A percentile compares a stretch with the other conserved stretches of the same genome.
Evolutionary conservation across 2,888 invertebrate species (phyloP).

Genomic region (Elegia similella): DNA sequence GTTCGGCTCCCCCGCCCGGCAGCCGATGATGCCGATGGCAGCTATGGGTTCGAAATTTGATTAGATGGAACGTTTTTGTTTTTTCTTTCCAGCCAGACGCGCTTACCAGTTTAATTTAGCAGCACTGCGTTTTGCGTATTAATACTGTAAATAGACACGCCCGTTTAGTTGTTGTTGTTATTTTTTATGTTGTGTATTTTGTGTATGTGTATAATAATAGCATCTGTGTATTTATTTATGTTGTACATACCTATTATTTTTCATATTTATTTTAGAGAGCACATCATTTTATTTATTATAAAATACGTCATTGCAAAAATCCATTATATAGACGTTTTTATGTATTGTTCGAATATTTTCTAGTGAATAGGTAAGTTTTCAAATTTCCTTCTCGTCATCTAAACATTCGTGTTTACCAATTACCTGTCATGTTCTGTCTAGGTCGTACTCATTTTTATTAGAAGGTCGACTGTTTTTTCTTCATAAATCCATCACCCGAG

Average conservation of each 20-base stretch:
- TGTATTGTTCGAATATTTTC: background rate
- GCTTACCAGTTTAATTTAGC: slow-evolving; percentile 27
- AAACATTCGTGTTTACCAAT: background rate
- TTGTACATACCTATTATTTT: slow-evolving; percentile 11
- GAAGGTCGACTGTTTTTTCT: background rate
- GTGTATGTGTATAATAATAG: slow-evolving; percentile 25
- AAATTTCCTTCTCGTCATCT: background rate
- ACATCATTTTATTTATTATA: background rate
- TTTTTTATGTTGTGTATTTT: slow-evolving; percentile 24
- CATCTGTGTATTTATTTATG: slow-evolving; percentile 25
- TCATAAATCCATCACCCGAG: too few species aligned
- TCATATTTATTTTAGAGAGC: background rate
- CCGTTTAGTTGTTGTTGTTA: slow-evolving; percentile 12
- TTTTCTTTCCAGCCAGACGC: slow-evolving; percentile 24
- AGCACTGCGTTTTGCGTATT: slow-evolving; percentile 35
- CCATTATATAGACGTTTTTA: background rate
- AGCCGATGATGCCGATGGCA: slow-evolving; percentile 76
- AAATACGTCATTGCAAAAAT: background rate
- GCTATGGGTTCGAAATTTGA: slow-evolving; percentile 71
- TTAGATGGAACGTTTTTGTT: slow-evolving; percentile 49
- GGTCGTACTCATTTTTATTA: too few species aligned
- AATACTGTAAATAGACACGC: slow-evolving; percentile 24
- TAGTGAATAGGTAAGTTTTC: background rate
- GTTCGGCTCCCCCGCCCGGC: slow-evolving; percentile 71
- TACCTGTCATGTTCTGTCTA: too few species aligned